Evolutionary conservation across 1,140 invertebrate species (phyloP), one percentile per base, ranked within the genome.

Genomic region (Kradibia gibbosae): DNA sequence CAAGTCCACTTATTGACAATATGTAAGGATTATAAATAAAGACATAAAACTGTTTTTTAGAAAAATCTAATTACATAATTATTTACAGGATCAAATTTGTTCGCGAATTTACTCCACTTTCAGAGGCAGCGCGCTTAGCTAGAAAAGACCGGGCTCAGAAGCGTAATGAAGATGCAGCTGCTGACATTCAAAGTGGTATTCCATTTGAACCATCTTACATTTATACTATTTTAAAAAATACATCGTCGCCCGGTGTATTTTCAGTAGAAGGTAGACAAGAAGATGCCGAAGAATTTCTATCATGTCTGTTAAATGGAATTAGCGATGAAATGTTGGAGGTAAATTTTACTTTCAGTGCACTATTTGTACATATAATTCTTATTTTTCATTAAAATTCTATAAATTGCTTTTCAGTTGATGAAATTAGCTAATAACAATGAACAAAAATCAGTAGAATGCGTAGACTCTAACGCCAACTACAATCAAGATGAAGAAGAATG

Each of bases 271-370:
- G 96, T 8, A 91, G 96, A 13, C 97, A 99, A 88, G 97, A 99
- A 89, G 98, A 99, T 92, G 98, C 98, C 0, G 98, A 99, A 90
- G 98, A 99, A 87, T 99, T 99, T 90, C 92, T 99, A 1, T 96
- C 96, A 20, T 98, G 96, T 90, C 92, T 99, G 70, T 93, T 99
- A 1, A 99, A 99, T 91, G 96, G 96, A 45, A 93, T 99, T 48
- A 98, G 98, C 90, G 98, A 99, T 90, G 98, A 99, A 92, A 98
- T 99, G 97, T 91, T 97, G 0, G 96, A 97, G 91, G 95, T 96
- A 87, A 83, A 86, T 45, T 60, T 45, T 53, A 53, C 83, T 81
- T 13, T 36, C 78, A 62, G 42, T 78, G 70, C 78, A 75, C 57
- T n/a, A 17, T 48, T 7, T 31, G 25, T 45, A 15, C 31, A 53